Evolutionary conservation across 2,888 invertebrate genomes (phyloP).

Genomic region (Tenthredo livida): DNA sequence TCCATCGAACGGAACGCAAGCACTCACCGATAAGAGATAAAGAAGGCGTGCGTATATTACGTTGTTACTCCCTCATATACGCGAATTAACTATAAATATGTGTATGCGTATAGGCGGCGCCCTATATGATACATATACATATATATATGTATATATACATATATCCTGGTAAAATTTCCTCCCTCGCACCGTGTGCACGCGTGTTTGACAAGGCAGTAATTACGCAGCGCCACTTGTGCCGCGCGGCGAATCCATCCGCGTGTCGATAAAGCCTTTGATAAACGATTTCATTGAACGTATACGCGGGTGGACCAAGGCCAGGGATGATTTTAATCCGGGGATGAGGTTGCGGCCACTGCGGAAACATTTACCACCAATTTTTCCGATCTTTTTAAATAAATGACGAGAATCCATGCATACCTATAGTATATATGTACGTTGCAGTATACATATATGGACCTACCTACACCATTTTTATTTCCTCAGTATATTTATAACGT

Average conservation of each 20-base stretch:
- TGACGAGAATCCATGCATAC: too few relatives aligned
- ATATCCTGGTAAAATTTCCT: not conserved
- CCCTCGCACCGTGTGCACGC: not conserved
- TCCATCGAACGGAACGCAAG: not conserved
- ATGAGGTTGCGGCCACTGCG: not conserved
- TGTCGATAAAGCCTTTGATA: conserved; percentile 41
- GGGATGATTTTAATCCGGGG: not conserved
- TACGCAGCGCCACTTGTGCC: conserved; percentile 32
- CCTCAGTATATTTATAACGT: too few relatives aligned
- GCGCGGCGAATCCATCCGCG: not conserved
- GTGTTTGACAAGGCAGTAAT: conserved; percentile 29
- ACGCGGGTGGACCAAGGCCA: conserved; percentile 36
- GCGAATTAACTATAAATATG: not conserved
- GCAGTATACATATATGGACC: too few relatives aligned
- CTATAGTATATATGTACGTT: too few relatives aligned
- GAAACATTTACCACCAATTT: not conserved
- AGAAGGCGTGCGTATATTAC: not conserved
- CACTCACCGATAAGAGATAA: not conserved
- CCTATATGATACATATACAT: not conserved
- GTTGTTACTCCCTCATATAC: not conserved
- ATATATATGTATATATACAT: not conserved
- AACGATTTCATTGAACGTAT: conserved; percentile 45
- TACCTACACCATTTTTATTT: too few relatives aligned
- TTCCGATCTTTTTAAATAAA: not conserved
- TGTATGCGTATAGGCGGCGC: not conserved